Evolutionary conservation across 2,797 vertebrate genomes (phyloP), one percentile per base, ranked within the genome.

Genomic region (Pagetopsis macropterus): DNA sequence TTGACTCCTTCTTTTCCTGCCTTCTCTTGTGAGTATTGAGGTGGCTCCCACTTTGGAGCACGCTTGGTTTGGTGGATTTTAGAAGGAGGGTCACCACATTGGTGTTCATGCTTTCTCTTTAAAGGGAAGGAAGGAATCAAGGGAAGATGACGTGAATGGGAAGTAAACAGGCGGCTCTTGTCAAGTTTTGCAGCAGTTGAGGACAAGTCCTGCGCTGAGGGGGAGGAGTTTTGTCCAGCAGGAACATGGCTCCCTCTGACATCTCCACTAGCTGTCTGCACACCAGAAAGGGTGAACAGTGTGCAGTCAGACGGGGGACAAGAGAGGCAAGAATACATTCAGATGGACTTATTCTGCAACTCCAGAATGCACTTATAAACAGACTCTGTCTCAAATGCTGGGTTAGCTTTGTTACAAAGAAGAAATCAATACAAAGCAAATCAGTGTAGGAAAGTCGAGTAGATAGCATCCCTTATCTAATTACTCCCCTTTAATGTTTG

Each of bases 101-200:
- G 68, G 5, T 40, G 23, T 51, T 84, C 85, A 31, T 49, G 58
- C 40, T 92, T 96, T 83, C 95, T 94, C 90, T 95, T 96, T 56
- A 83, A 69, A 10, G 41, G 11, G 61, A 76, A 75, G 14, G 76
- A 65, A 16, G 54, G 68, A 46, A 52, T 63, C 12, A 51, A 13
- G 2, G 17, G 19, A 41, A 37, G 40, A n/a, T 54, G 62, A 55
- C 46, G 45, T 31, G 33, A 48, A 14, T 23, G 41, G 14, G 19
- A 58, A 51, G 17, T 1, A 14, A 17, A 14, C 12, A 40, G 17
- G 3, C 21, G 61, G 33, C 33, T 37, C 27, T 27, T 27, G 27
- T 62, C 48, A 19, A 19, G 16, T 3, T 43, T 19, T 33, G 51
- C 11, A 6, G 44, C 16, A 64, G 70, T 10, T 33, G 69, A 71